phyloP scores from a whole-genome alignment of 2,888 invertebrate genomes.

The Zhuqinia jingwanae region DNA sequence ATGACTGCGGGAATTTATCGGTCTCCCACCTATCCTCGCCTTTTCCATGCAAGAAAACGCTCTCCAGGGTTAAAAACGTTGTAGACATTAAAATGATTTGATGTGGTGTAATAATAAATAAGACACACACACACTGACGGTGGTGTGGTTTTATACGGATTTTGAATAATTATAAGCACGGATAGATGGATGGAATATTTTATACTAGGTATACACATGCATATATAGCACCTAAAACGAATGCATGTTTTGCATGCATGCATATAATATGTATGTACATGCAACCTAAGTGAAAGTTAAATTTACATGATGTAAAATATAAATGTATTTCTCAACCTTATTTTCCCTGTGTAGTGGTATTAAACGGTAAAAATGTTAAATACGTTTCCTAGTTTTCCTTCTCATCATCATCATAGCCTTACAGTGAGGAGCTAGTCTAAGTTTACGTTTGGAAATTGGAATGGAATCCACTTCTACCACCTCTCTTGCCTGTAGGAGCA shows the following conservation, averaged over 20 bases:
- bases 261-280: background rate
- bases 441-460: background rate
- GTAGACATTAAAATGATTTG: background rate
- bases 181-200: no score
- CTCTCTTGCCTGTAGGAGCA: no score
- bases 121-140: no score
- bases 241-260: no score
- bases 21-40: slow-evolving; percentile 56
- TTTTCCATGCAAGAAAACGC: slow-evolving; percentile 37
- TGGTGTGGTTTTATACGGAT: background rate
- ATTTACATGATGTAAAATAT: no score
- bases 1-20: slow-evolving; percentile 65
- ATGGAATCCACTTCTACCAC: background rate
- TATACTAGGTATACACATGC: no score
- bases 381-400: slow-evolving; percentile 17
- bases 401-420: slow-evolving; percentile 20
- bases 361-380: background rate
- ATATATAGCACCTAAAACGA: no score
- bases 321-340: no score
- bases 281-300: no score
- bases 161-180: background rate
- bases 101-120: no score
- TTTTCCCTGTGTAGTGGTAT: background rate
- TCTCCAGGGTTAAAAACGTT: background rate
- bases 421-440: no score